These are phyloP conservation scores for Gobio occitaniae DNA, from an alignment of 2,797 vertebrate genomes.

Conservation along the genomic window DNA sequence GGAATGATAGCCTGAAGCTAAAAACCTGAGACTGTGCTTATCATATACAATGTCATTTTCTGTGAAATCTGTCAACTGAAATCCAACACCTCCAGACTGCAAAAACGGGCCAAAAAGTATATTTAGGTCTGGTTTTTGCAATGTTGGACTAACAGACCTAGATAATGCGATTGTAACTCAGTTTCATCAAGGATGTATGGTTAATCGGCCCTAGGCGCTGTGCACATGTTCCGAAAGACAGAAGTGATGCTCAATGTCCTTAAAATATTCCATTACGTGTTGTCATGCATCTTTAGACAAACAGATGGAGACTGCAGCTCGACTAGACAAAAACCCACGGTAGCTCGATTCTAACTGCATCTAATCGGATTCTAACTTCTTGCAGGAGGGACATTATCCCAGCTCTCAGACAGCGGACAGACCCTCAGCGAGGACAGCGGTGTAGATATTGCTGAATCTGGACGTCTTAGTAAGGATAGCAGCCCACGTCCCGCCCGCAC, in stretches of 20 bases:
- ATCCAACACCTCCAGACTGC: not conserved
- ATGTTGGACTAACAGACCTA: not conserved
- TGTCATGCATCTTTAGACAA: not conserved
- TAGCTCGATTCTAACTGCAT: conserved; percentile 4
- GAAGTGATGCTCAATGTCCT: not conserved
- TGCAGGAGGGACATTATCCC: conserved; percentile 82
- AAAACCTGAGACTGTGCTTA: not conserved
- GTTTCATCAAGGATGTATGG: not conserved
- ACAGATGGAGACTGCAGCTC: not conserved
- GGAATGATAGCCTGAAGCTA: not conserved
- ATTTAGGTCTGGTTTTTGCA: not conserved
- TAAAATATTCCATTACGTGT: not conserved
- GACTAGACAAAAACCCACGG: not conserved
- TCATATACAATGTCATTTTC: not conserved
- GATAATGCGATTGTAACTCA: not conserved
- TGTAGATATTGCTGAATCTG: conserved; percentile 82
- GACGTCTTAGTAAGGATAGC: conserved; percentile 77
- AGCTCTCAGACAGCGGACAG: conserved; percentile 86
- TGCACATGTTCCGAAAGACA: not conserved
- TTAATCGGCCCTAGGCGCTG: not conserved
- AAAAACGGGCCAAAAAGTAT: not conserved
- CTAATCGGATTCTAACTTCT: not conserved
- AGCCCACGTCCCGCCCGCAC: conserved; percentile 78
- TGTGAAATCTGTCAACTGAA: not conserved
- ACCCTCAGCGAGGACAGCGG: conserved; percentile 89